Base-by-base conservation (phyloP, 2,113 vertebrate genomes). In the Carlito syrichta region DNA sequence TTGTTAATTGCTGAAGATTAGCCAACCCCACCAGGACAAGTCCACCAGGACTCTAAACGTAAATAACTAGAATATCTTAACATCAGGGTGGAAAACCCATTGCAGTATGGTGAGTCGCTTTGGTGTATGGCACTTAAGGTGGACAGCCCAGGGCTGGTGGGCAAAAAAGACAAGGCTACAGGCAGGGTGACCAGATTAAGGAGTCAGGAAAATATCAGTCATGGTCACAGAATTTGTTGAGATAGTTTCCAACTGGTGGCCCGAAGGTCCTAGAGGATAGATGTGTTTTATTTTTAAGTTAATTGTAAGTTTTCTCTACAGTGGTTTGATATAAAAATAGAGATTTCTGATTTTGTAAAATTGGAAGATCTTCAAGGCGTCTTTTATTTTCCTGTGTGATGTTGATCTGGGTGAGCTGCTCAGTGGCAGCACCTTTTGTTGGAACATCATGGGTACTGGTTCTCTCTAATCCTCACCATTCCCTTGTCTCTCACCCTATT, bases 241-340 rank as follows among this genome's bases (percentile, higher is more conserved):
- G 22, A 63, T 22, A 23, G 8, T 76, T 97, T 71, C 58, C 16
- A 77, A 23, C 14, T 50, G 22, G 85, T 86, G 79, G 9, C 54
- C 40, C 81, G 16, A 83, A 93, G 43, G 11, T 27, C 17, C 5
- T n/a, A n/a, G 32, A 71, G 27, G 40, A 79, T 48, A 9, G 30
- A 54, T 58, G 81, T 8, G 6, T 82, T 88, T 68, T 90, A 43
- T 87, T 60, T 97, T 89, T 73, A 93, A 96, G 78, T 54, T 89
- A 79, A 32, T 27, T 45, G 22, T 83, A 58, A 90, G 22, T 2
- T 43, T 76, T 92, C 32, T 60, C 20, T 77, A 38, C 50, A 38
- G 9, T 94, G 27, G 81, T 89, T 83, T 91, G 50, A 45, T 27
- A 66, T 60, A 81, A 74, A 86, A 92, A 68, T 77, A 14, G 8